These are phyloP conservation scores for Calameuta pallipes DNA, from an alignment of 2,888 invertebrate genomes.

Conservation along the genomic window DNA sequence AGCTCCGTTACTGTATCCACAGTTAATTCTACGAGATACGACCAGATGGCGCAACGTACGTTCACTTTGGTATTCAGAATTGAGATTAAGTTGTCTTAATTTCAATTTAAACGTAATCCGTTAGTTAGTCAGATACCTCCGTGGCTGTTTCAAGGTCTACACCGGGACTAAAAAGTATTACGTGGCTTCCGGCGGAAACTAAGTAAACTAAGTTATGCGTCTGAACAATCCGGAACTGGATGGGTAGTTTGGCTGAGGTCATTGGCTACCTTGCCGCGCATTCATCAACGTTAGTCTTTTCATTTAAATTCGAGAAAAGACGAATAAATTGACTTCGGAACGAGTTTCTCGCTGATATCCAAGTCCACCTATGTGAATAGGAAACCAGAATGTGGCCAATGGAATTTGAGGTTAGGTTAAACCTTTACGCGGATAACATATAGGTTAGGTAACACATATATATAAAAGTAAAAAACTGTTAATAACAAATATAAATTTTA, in stretches of 20 bases:
- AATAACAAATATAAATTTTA: not conserved
- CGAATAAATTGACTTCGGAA: slow-evolving; percentile 23
- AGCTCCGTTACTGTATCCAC: not conserved
- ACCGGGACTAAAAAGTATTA: not conserved
- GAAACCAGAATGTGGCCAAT: not conserved
- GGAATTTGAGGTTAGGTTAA: not conserved
- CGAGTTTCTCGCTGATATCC: slow-evolving; percentile 9
- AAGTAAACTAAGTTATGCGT: not conserved
- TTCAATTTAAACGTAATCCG: not conserved
- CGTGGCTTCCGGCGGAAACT: not conserved
- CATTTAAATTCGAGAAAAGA: slow-evolving; percentile 22
- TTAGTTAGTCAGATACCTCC: not conserved
- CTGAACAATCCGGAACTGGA: not conserved
- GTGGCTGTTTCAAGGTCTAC: not conserved
- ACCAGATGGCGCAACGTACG: not conserved
- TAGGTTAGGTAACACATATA: not conserved
- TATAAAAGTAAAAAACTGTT: not conserved
- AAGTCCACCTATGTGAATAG: not conserved
- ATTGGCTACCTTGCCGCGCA: not conserved
- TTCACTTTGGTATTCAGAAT: not conserved
- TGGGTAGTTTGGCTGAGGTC: not conserved
- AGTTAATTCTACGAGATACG: not conserved
- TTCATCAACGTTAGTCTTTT: slow-evolving; percentile 3
- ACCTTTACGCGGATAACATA: not conserved
- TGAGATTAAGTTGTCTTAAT: not conserved